A percentile compares a stretch with the other conserved stretches of the same genome.
Conservation (phyloP, 2,797 vertebrate genomes). For the Melanotaenia nigrans region DNA sequence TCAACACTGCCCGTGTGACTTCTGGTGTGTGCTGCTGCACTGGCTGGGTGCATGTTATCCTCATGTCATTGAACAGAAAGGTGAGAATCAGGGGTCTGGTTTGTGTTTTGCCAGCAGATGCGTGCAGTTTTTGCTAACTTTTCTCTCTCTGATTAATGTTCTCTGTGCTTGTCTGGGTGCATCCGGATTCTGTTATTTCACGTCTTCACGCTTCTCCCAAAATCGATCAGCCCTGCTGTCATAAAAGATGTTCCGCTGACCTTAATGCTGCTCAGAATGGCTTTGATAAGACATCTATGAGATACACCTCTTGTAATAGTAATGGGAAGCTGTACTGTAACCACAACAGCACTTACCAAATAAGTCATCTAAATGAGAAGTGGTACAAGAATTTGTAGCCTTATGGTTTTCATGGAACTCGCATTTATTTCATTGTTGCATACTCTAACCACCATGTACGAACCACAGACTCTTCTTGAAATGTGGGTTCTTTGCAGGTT, state of each 20-base stretch:
- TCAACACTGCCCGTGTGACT: slow-evolving; percentile 27
- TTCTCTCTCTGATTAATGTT: slow-evolving; percentile 3
- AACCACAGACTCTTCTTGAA: neutral
- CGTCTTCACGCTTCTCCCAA: slow-evolving; percentile 5
- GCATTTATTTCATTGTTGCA: neutral
- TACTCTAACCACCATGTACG: neutral
- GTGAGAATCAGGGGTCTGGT: slow-evolving; percentile 54
- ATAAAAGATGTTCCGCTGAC: slow-evolving; percentile 14
- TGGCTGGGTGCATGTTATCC: slow-evolving; percentile 41
- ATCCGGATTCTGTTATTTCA: slow-evolving; percentile 34
- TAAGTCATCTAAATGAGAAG: neutral
- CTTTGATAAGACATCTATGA: neutral
- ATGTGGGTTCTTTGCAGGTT: neutral
- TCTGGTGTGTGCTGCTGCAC: slow-evolving; percentile 38
- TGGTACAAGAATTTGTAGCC: neutral
- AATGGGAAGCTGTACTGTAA: slow-evolving; percentile 5
- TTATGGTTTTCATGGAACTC: neutral
- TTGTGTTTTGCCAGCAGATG: slow-evolving; percentile 60
- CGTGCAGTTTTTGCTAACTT: slow-evolving; percentile 33
- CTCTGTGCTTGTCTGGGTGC: slow-evolving; percentile 4
- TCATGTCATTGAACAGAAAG: slow-evolving; percentile 56
- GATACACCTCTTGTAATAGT: neutral
- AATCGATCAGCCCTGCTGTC: slow-evolving; percentile 19
- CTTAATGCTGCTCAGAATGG: slow-evolving; percentile 4
- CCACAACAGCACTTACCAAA: neutral